phyloP scores from a whole-genome alignment of 2,113 vertebrate species.

The Oryzias woworae region DNA sequence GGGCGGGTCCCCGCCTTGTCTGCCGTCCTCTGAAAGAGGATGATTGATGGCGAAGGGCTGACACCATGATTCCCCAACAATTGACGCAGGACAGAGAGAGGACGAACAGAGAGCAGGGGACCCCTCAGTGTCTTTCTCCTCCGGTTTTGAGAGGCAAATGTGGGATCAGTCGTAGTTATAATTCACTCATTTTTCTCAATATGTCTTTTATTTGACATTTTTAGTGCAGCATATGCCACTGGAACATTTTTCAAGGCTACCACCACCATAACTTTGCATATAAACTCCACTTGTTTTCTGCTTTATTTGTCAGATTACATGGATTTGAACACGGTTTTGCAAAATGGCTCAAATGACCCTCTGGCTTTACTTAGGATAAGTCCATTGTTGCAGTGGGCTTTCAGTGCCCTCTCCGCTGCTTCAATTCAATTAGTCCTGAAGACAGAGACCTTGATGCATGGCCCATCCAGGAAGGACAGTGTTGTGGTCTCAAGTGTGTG shows the following conservation, averaged over 20 bases:
- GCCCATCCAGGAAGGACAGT: conserved; percentile 27
- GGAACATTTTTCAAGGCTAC: conserved; percentile 58
- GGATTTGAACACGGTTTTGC: conserved; percentile 43
- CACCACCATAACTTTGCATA: conserved; percentile 36
- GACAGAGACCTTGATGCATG: conserved; percentile 29
- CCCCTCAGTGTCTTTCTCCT: conserved; percentile 72
- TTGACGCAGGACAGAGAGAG: conserved; percentile 78
- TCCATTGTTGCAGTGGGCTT: conserved; percentile 44
- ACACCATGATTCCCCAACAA: conserved; percentile 81
- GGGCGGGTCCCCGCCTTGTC: conserved; percentile 82
- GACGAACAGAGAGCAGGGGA: conserved; percentile 72
- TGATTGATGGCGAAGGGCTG: conserved; percentile 83
- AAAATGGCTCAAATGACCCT: conserved; percentile 58
- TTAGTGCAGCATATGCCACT: conserved; percentile 71
- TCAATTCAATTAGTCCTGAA: conserved; percentile 45
- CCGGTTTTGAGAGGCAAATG: conserved; percentile 78
- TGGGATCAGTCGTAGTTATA: conserved; percentile 77
- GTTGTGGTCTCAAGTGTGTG: conserved; percentile 36
- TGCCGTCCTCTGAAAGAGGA: conserved; percentile 80
- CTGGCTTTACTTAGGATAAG: conserved; percentile 58
- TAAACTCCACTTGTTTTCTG: conserved; percentile 47
- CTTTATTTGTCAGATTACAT: conserved; percentile 70
- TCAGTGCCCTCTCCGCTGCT: conserved; percentile 37
- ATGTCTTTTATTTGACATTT: conserved; percentile 76
- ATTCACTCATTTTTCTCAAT: conserved; percentile 81